Evolutionary conservation across 2,797 vertebrate species (phyloP).

Genomic region (Lindbergichthys nudifrons): DNA sequence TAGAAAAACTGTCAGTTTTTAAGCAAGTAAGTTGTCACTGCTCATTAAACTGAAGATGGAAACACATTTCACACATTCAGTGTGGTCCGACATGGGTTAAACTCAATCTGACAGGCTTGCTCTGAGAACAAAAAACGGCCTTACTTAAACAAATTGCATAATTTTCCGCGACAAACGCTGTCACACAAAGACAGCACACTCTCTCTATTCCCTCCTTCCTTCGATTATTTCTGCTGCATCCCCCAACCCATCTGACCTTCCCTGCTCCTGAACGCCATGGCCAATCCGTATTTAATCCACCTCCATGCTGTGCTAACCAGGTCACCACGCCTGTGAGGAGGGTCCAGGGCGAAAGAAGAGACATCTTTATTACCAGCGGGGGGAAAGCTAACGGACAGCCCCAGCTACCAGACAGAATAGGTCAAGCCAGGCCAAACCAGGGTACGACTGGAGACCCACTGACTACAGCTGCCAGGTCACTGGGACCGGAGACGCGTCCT

Average conservation of each 20-base stretch:
- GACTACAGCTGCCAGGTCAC: conserved; percentile 62
- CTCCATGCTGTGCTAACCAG: conserved; percentile 80
- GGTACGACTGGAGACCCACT: conserved; percentile 41
- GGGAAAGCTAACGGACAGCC: conserved; percentile 63
- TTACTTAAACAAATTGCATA: conserved; percentile 79
- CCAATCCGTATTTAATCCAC: conserved; percentile 84
- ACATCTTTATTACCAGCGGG: conserved; percentile 85
- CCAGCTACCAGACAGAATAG: conserved; percentile 58
- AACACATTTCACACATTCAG: conserved; percentile 15
- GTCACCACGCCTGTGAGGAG: conserved; percentile 85
- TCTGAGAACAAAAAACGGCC: conserved; percentile 63
- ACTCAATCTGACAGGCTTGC: conserved; percentile 52
- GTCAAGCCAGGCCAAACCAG: conserved; percentile 55
- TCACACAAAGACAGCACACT: conserved; percentile 68
- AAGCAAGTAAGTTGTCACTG: neutral
- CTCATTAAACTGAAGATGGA: conserved; percentile 14
- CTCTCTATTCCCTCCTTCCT: conserved; percentile 36
- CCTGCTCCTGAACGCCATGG: conserved; percentile 74
- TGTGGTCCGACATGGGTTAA: conserved; percentile 36
- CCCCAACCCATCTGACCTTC: conserved; percentile 65
- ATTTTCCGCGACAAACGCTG: conserved; percentile 73
- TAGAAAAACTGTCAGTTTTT: neutral
- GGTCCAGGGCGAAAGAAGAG: conserved; percentile 69
- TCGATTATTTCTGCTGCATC: conserved; percentile 53
- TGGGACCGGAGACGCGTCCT: conserved; percentile 28